Evolutionary conservation across 2,888 invertebrate species (phyloP).

Genomic region (Lycaena phlaeas): DNA sequence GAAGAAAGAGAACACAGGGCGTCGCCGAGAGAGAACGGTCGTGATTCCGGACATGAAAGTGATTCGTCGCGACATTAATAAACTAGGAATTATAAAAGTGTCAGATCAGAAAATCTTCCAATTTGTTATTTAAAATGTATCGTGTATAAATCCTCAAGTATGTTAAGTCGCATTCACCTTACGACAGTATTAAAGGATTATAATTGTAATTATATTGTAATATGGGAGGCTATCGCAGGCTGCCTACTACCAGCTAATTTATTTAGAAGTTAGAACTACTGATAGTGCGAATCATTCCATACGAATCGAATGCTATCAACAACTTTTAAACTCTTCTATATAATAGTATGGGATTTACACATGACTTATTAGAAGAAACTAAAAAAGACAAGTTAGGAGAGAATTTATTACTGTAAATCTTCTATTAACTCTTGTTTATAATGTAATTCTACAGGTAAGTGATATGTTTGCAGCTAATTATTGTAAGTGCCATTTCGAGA

Average conservation of each 20-base stretch:
- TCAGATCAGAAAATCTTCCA: background rate
- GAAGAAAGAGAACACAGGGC: constrained; percentile 62
- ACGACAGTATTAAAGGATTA: constrained; percentile 49
- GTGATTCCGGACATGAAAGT: constrained; percentile 68
- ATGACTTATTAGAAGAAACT: too few relatives aligned
- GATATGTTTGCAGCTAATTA: too few relatives aligned
- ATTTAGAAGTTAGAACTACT: background rate
- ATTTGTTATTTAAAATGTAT: background rate
- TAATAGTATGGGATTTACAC: too few relatives aligned
- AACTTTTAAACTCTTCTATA: too few relatives aligned
- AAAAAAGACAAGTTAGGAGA: too few relatives aligned
- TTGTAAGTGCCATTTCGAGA: too few relatives aligned
- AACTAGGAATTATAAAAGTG: constrained; percentile 1
- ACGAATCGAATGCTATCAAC: background rate
- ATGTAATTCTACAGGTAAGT: too few relatives aligned
- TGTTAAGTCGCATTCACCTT: constrained; percentile 34
- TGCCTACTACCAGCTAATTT: background rate
- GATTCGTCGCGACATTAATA: constrained; percentile 64
- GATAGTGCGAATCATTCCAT: background rate
- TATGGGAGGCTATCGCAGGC: constrained; percentile 30
- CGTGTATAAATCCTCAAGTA: constrained; percentile 27
- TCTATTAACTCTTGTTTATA: too few relatives aligned
- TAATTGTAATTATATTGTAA: constrained; percentile 46
- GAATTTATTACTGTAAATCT: too few relatives aligned
- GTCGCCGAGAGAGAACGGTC: constrained; percentile 59